A percentile compares a stretch with the other conserved stretches of the same genome.
Conservation (phyloP, 2,888 invertebrate species). For the Augiades crinisus region DNA sequence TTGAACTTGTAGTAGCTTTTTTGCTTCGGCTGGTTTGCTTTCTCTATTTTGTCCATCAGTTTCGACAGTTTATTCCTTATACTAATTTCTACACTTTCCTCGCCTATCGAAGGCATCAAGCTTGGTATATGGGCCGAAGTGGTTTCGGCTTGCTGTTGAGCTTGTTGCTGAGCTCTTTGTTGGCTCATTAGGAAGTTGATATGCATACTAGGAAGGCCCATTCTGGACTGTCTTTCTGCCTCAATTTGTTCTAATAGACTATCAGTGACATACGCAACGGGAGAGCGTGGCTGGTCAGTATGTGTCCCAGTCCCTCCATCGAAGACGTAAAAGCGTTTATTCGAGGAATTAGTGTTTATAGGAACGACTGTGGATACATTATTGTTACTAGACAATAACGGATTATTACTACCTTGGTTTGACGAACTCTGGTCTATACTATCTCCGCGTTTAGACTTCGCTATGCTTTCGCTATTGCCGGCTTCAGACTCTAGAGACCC, state of each 20-base stretch:
- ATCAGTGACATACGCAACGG: constrained; percentile 73
- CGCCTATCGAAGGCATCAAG: constrained; percentile 78
- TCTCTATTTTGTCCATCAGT: constrained; percentile 79
- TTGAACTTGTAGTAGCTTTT: constrained; percentile 89
- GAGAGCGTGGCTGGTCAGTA: constrained; percentile 67
- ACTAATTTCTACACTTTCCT: constrained; percentile 78
- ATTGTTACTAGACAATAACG: constrained; percentile 69
- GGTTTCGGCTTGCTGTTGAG: constrained; percentile 54
- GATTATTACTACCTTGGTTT: constrained; percentile 77
- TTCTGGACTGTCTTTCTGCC: constrained; percentile 68
- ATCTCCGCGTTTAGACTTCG: constrained; percentile 63
- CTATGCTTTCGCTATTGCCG: constrained; percentile 59
- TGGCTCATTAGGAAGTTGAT: constrained; percentile 71
- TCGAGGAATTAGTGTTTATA: constrained; percentile 63
- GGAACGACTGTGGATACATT: constrained; percentile 71
- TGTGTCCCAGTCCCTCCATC: constrained; percentile 66
- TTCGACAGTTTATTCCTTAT: constrained; percentile 79
- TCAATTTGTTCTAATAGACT: constrained; percentile 74
- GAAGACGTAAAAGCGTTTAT: constrained; percentile 73
- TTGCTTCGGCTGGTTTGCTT: constrained; percentile 76
- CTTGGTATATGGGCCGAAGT: constrained; percentile 59
- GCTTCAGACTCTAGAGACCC: constrained; percentile 73
- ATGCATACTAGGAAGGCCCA: constrained; percentile 76
- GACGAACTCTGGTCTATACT: constrained; percentile 74
- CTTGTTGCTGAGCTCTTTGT: constrained; percentile 60